Base-by-base conservation (phyloP, 2,113 vertebrate genomes). In the Numida meleagris region DNA sequence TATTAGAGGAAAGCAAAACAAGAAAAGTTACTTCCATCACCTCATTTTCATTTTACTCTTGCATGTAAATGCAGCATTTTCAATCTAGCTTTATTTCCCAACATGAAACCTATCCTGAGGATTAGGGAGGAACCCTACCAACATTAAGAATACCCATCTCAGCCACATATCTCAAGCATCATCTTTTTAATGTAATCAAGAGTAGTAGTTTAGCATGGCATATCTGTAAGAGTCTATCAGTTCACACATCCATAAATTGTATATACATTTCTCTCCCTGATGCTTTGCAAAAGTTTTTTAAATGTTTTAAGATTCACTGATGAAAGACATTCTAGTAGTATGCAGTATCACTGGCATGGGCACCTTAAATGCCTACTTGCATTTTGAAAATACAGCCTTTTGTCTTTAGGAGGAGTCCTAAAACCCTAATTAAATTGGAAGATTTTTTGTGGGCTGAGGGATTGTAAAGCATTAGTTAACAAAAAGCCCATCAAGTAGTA, bases 291-390 rank as follows among this genome's bases (percentile, higher is more conserved):
- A 89, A 83, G 51, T 88, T 89, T 95, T 91, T 67, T 42, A 93
- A 88, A 43, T 31, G 34, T 40, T 72, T 93, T 83, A 76, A 83
- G 67, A 83, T 81, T 51, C 72, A 78, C 75, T 77, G 94, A 93
- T 95, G 87, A 95, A 95, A 96, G 89, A 18, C 33, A 61, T 88
- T 91, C 79, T 81, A 65, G 55, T 46, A 86, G 46, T 46, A 81
- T 40, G n/a, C 24, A 65, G 51, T 74, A 90, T 59, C 76, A 94
- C 57, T 93, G 72, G 74, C 75, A 95, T 65, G 76, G 82, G 12
- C 0, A 0, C 57, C 68, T 72, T 71, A 48, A 83, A 61, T 75
- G 38, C 19, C 65, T 86, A 50, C 70, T 81, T 78, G 27, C 62
- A 53, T 74, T 88, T 89, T 74, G 72, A 95, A 96, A 80, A 65